phyloP scores from a whole-genome alignment of 2,113 vertebrate genomes.

The Numenius arquata region DNA sequence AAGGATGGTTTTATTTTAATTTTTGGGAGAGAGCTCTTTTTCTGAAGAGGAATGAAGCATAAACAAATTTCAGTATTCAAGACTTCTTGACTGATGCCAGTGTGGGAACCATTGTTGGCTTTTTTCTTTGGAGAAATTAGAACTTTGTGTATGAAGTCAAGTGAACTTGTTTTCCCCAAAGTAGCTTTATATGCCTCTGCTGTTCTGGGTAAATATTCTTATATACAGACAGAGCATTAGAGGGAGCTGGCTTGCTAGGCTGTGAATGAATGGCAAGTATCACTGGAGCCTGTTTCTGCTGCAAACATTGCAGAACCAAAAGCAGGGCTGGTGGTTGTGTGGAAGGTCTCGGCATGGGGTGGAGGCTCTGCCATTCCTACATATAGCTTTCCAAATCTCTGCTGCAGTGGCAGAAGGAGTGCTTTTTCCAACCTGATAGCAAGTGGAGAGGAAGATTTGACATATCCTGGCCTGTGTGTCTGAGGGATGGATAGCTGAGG shows the following conservation, averaged over 20 bases:
- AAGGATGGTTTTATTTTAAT: neutral
- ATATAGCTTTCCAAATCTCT: neutral
- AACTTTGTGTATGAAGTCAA: neutral
- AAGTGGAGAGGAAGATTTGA: neutral
- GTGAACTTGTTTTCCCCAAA: neutral
- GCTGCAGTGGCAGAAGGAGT: neutral
- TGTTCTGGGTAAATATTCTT: neutral
- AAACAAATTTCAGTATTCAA: neutral
- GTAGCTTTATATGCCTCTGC: neutral
- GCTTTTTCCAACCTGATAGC: neutral
- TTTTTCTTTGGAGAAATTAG: neutral
- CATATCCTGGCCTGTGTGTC: neutral
- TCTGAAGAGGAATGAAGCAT: neutral
- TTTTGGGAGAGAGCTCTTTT: neutral
- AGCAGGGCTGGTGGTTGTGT: neutral
- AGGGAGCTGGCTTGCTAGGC: neutral
- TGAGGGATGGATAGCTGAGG: neutral
- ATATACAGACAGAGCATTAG: neutral
- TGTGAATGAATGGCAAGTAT: neutral
- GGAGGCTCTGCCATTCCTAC: neutral
- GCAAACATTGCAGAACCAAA: neutral
- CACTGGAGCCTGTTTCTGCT: neutral
- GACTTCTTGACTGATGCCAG: neutral
- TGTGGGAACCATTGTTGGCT: accelerated
- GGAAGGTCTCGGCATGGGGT: neutral